phyloP scores from a whole-genome alignment of 1,140 invertebrate genomes.

The Tribolium castaneum region DNA sequence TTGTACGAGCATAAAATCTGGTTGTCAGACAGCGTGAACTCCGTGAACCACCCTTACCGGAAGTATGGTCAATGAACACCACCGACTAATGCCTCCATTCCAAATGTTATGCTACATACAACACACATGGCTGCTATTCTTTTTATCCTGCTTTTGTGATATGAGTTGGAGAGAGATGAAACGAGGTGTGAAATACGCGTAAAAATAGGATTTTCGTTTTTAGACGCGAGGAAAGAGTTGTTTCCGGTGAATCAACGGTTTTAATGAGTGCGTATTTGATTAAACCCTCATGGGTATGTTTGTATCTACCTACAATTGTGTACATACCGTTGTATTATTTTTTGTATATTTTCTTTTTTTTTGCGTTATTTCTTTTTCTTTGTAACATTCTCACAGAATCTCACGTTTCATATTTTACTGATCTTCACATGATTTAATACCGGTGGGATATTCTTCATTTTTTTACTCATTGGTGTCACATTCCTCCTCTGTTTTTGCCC shows the following conservation, averaged over 20 bases:
- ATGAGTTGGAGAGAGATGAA: not conserved
- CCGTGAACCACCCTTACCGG: constrained; percentile 39
- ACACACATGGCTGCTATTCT: not conserved
- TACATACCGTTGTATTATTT: no score
- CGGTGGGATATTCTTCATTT: constrained; percentile 8
- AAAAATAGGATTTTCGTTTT: constrained; percentile 30
- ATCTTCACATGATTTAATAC: not conserved
- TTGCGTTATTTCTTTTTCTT: not conserved
- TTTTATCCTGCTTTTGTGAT: not conserved
- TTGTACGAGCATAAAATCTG: constrained; percentile 24
- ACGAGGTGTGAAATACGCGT: not conserved
- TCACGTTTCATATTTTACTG: not conserved
- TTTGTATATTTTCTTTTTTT: not conserved
- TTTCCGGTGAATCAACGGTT: constrained; percentile 44
- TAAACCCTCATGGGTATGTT: constrained; percentile 28
- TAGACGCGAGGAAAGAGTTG: constrained; percentile 42
- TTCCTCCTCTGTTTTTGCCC: constrained; percentile 7
- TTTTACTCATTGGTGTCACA: constrained; percentile 4
- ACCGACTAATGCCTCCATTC: constrained; percentile 23
- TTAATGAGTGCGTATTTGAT: constrained; percentile 39
- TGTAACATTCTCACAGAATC: not conserved
- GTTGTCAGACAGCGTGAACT: constrained; percentile 43
- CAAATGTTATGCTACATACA: not conserved
- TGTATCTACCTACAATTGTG: not conserved
- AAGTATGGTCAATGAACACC: constrained; percentile 41